phyloP scores from a whole-genome alignment of 2,888 invertebrate species.

The Glomeris marginata region DNA sequence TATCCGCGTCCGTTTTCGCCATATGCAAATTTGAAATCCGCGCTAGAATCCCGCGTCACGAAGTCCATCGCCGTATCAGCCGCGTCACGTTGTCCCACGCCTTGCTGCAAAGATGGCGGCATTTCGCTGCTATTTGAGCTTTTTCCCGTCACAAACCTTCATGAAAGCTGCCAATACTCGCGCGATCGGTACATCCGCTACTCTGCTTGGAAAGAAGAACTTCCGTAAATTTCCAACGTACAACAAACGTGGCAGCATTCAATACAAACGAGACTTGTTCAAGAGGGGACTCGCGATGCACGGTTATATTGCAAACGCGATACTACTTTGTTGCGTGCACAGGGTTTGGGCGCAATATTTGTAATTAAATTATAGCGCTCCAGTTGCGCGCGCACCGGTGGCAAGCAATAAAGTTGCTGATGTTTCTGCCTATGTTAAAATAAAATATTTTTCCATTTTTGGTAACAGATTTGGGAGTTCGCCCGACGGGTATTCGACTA shows the following conservation, averaged over 20 bases:
- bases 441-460: background rate
- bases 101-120: too few species aligned
- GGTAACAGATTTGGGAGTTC: constrained; percentile 42
- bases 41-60: too few species aligned
- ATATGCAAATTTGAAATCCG: too few species aligned
- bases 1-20: too few species aligned
- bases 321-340: background rate
- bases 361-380: too few species aligned
- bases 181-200: constrained; percentile 32
- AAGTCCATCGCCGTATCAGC: too few species aligned
- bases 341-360: background rate
- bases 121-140: too few species aligned
- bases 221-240: constrained; percentile 61
- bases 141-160: too few species aligned
- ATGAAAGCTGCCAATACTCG: background rate
- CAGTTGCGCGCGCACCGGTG: too few species aligned
- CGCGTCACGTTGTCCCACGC: too few species aligned
- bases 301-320: constrained; percentile 7
- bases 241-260: constrained; percentile 56
- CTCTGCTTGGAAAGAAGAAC: constrained; percentile 53
- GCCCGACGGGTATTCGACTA: constrained; percentile 40
- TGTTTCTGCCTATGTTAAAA: background rate
- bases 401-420: background rate
- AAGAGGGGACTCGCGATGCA: constrained; percentile 36
- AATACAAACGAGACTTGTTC: constrained; percentile 43